Conservation (phyloP, 2,888 invertebrate species). For the Phalera bucephala region DNA sequence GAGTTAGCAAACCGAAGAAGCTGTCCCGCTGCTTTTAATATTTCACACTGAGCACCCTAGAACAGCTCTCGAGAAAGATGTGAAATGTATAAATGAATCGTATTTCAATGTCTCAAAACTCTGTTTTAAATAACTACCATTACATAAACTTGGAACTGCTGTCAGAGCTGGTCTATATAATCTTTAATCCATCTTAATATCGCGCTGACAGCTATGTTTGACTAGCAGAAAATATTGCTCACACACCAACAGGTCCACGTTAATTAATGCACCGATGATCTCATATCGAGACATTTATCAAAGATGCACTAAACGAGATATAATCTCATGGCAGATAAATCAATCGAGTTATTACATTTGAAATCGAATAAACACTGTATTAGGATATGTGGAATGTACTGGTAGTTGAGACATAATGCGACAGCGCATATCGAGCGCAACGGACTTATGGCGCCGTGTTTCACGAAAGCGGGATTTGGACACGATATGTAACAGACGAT, state of each 20-base stretch:
- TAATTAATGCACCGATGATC: neutral
- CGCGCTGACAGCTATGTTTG: neutral
- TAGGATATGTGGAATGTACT: neutral
- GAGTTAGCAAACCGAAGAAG: too few species aligned
- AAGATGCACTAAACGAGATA: too few species aligned
- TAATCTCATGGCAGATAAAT: too few species aligned
- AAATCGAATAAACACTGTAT: neutral
- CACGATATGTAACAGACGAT: neutral
- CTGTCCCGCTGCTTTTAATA: too few species aligned
- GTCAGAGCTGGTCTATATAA: too few species aligned
- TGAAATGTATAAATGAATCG: too few species aligned
- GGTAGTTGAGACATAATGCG: neutral
- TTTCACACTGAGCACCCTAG: too few species aligned
- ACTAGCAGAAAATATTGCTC: neutral
- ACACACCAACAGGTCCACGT: neutral
- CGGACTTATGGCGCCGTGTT: conserved; percentile 5
- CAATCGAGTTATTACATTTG: neutral
- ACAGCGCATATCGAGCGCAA: conserved; percentile 2
- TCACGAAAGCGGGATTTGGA: conserved; percentile 6
- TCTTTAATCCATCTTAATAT: neutral
- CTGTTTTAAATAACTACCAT: too few species aligned
- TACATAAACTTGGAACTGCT: too few species aligned
- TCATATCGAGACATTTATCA: neutral
- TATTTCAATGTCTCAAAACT: too few species aligned
- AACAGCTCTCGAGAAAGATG: too few species aligned